A percentile compares a stretch with the other conserved stretches of the same genome.
Evolutionary conservation across 2,797 vertebrate genomes (phyloP).

Genomic region (Parauchenoglanis punctatus): DNA sequence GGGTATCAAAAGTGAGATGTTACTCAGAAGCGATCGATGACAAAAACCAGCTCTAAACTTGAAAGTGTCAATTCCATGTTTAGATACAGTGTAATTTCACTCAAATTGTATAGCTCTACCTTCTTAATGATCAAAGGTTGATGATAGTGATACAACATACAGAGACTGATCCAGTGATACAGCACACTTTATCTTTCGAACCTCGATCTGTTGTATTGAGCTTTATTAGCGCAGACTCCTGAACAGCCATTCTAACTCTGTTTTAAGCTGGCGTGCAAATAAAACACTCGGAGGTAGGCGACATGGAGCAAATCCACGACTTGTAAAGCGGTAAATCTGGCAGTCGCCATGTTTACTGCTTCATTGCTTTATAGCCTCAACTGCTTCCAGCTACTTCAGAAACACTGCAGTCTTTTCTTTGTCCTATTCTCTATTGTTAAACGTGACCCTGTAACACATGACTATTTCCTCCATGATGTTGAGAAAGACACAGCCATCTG

Average conservation of each 20-base stretch:
- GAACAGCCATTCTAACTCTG: conserved; percentile 43
- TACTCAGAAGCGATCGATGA: neutral
- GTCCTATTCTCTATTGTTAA: conserved; percentile 71
- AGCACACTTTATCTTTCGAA: neutral
- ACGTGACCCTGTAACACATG: conserved; percentile 68
- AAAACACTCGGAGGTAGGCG: conserved; percentile 47
- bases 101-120: neutral
- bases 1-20: neutral
- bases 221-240: conserved; percentile 37
- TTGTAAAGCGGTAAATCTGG: conserved; percentile 64
- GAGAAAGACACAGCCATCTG: conserved; percentile 74
- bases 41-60: neutral
- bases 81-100: neutral
- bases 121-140: neutral
- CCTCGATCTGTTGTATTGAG: neutral
- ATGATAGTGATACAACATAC: neutral
- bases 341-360: conserved; percentile 56
- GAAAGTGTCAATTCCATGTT: neutral
- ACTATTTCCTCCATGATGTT: conserved; percentile 65
- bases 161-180: neutral
- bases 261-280: conserved; percentile 9
- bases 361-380: conserved; percentile 53
- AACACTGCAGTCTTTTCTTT: conserved; percentile 61
- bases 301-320: conserved; percentile 49
- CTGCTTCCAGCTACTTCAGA: conserved; percentile 62